Evolutionary conservation across 2,888 invertebrate genomes (phyloP), one percentile per base, ranked within the genome.

Genomic region (Idaea aversata): DNA sequence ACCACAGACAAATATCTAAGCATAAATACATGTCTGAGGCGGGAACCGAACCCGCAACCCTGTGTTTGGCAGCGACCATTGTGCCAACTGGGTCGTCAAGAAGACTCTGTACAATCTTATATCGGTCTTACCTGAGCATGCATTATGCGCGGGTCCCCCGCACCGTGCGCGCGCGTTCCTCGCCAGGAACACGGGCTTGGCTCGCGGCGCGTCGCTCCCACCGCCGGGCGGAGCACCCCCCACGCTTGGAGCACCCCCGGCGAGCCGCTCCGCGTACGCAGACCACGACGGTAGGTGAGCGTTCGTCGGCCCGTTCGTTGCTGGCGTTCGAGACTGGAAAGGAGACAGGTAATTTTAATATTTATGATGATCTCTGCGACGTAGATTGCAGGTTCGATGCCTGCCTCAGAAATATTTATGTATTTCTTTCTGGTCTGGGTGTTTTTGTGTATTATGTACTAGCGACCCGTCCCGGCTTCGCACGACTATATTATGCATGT

Each of bases 131-230:
- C 36, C 36, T 36, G 36, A 57, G 70, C 62, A 57, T 61, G 60
- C 38, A 67, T 64, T 63, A 73, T 67, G 62, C 59, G 16, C 16
- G 35, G 69, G 70, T 64, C 68, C 78, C 70, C 85, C 74, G 75
- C 90, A 85, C 65, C 86, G 81, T 35, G 89, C 81, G 58, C 93
- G 85, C 35, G 85, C 87, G 77, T 86, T 85, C 34, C 88, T 74
- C 15, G 83, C 75, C 58, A 88, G 78, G 81, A 88, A 88, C 70
- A 88, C 86, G 5, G 88, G 87, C 77, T 87, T 85, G 77, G 83
- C 82, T 71, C 76, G 77, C 70, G 88, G 86, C 36, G 79, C 79
- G 86, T 63, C 36, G 34, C n/a, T 85, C 79, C 58, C 90, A 80
- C 74, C 88, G 93, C 76, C 94, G 75, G 64, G 47, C 66, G 67